Evolutionary conservation across 2,797 vertebrate species (phyloP).

Genomic region (Apogon talboti): DNA sequence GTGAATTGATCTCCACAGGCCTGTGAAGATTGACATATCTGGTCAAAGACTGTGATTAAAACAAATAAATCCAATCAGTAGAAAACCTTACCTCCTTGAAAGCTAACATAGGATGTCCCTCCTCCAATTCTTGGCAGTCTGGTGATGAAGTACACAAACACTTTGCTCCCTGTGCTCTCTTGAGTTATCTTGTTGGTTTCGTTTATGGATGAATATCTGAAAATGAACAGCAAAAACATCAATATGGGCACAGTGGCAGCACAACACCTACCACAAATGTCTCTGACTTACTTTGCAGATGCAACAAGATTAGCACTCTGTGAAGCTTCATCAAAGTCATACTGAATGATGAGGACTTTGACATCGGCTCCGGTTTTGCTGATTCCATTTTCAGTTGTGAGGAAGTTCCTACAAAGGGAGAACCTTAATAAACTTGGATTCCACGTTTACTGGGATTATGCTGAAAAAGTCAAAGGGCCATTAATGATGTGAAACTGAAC

Average conservation of each 20-base stretch:
- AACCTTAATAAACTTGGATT: too few species aligned
- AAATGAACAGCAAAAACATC: not conserved
- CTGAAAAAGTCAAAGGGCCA: not conserved
- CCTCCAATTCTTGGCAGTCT: constrained; percentile 85
- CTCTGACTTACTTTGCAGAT: constrained; percentile 54
- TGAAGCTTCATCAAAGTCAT: constrained; percentile 78
- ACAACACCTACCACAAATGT: too few species aligned
- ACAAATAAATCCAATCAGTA: not conserved
- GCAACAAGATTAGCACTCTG: constrained; percentile 43
- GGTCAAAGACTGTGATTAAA: too few species aligned
- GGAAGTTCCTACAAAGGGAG: too few species aligned
- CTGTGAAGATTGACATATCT: constrained; percentile 2
- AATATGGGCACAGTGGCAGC: too few species aligned
- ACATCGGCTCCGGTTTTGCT: not conserved
- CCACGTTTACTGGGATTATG: too few species aligned
- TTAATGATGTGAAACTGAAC: too few species aligned
- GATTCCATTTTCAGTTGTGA: too few species aligned
- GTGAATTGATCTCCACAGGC: constrained; percentile 74
- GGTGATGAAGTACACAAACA: constrained; percentile 84
- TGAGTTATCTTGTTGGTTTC: constrained; percentile 39
- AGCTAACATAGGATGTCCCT: constrained; percentile 80
- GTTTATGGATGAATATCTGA: constrained; percentile 49
- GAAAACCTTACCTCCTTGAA: constrained; percentile 83
- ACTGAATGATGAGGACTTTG: constrained; percentile 61
- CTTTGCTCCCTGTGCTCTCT: too few species aligned